Conservation (phyloP, 2,113 vertebrate genomes). For the Myotis davidii region DNA sequence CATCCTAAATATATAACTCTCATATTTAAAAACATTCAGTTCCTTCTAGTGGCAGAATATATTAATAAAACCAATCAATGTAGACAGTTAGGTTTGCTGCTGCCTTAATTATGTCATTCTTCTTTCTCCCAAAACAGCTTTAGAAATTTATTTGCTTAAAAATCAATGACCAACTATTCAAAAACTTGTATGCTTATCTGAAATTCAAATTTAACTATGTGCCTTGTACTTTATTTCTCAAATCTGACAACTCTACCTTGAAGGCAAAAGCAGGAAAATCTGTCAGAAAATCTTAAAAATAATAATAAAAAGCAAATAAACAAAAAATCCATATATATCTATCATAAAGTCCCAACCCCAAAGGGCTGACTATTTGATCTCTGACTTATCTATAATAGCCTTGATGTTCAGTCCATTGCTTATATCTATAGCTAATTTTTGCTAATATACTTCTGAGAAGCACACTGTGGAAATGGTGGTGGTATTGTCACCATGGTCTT, state of each 20-base stretch:
- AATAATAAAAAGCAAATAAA: background rate
- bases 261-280: background rate
- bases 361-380: background rate
- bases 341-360: background rate
- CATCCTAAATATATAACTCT: background rate
- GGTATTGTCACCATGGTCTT: background rate
- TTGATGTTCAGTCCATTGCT: background rate
- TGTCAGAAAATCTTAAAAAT: background rate
- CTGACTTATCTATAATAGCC: background rate
- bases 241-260: background rate
- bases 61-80: background rate
- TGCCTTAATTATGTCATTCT: background rate
- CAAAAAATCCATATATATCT: background rate
- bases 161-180: background rate
- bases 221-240: background rate
- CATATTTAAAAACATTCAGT: background rate
- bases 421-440: background rate
- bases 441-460: background rate
- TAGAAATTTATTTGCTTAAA: constrained; percentile 29
- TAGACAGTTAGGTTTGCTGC: background rate
- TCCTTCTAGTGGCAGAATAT: background rate
- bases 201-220: constrained; percentile 10
- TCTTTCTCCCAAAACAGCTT: background rate
- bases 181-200: background rate
- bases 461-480: background rate